These are phyloP conservation scores for Notoglanidium macrostoma DNA, from an alignment of 2,797 vertebrate species.

Conservation along the genomic window DNA sequence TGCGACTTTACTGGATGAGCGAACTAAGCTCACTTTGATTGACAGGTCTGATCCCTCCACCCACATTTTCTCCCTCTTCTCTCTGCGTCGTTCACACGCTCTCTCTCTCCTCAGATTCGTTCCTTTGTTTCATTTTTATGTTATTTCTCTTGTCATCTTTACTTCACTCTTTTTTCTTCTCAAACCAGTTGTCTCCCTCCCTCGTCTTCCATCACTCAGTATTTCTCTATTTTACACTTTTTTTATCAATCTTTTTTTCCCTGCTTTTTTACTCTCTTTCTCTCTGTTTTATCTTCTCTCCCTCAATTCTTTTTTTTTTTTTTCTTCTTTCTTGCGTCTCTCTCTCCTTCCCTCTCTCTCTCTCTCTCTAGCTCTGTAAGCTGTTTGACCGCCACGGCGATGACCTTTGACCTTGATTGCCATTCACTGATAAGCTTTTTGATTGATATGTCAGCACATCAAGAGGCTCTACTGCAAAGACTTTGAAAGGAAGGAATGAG, in stretches of 20 bases:
- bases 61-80: background rate
- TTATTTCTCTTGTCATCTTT: background rate
- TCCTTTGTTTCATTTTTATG: background rate
- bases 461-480: background rate
- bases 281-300: background rate
- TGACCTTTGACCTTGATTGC: conserved; percentile 33
- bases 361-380: background rate
- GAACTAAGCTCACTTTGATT: conserved; percentile 53
- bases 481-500: conserved; percentile 18
- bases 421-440: conserved; percentile 36
- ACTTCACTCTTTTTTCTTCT: background rate
- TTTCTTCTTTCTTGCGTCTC: background rate
- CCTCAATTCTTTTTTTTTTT: background rate
- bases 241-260: background rate
- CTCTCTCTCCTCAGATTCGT: background rate
- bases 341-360: background rate
- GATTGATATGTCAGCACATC: conserved; percentile 35
- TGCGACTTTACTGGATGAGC: conserved; percentile 41
- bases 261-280: background rate
- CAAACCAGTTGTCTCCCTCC: background rate
- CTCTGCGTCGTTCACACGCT: background rate
- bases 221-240: background rate
- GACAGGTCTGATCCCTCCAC: conserved; percentile 27
- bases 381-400: background rate
- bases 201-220: background rate